Conservation (phyloP, 2,113 vertebrate species). For the Oncorhynchus mykiss region DNA sequence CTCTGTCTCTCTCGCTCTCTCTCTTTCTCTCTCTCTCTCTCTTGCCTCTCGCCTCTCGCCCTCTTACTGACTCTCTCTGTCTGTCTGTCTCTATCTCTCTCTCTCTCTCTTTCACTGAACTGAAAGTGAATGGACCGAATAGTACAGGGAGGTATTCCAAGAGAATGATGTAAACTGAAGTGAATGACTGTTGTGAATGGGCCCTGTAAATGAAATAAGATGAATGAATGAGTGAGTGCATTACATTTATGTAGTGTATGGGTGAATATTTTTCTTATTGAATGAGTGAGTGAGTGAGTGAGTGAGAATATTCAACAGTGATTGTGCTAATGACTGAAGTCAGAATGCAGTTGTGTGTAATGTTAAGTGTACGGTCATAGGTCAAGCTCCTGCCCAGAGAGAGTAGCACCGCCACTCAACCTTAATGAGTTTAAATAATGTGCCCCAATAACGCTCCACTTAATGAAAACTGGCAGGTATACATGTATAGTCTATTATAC, state of each 20-base stretch:
- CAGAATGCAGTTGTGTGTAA: not conserved
- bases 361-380: conserved; percentile 5
- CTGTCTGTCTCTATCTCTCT: conserved; percentile 3
- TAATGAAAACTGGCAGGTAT: conserved; percentile 3
- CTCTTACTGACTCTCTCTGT: not conserved
- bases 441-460: conserved; percentile 29
- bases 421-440: conserved; percentile 51
- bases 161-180: not conserved
- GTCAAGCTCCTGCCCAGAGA: conserved; percentile 30
- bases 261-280: not conserved
- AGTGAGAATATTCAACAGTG: not conserved
- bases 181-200: not conserved
- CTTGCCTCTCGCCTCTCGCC: not conserved
- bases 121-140: conserved; percentile 20
- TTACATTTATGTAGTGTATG: not conserved
- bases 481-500: conserved; percentile 9
- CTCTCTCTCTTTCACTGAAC: too few relatives aligned
- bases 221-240: not conserved
- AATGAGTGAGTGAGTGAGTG: not conserved
- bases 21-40: not conserved
- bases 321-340: not conserved
- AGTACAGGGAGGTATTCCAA: too few relatives aligned
- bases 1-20: too few relatives aligned
- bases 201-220: too few relatives aligned
- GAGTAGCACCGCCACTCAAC: conserved; percentile 32